These are phyloP conservation scores for Physocephala rufipes DNA, from an alignment of 2,888 invertebrate genomes.

Conservation along the genomic window DNA sequence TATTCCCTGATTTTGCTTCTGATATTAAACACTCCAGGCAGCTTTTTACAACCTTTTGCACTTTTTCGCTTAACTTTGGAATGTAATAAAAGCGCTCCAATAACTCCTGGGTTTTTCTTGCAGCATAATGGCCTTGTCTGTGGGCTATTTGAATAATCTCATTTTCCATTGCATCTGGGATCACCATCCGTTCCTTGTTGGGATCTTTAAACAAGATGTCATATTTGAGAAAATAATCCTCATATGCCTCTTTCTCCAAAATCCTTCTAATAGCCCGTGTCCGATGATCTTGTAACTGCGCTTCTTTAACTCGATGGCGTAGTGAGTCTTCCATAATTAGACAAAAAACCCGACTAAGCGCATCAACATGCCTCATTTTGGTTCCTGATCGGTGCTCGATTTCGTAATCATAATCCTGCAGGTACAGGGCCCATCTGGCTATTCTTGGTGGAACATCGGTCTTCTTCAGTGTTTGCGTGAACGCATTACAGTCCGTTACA, in stretches of 20 bases:
- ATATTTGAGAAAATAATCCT: constrained; percentile 36
- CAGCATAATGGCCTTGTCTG: constrained; percentile 57
- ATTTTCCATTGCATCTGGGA: constrained; percentile 53
- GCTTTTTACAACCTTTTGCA: constrained; percentile 23
- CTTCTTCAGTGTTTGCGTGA: constrained; percentile 54
- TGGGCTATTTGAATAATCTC: constrained; percentile 58
- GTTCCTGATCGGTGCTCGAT: constrained; percentile 39
- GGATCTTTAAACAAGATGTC: constrained; percentile 40
- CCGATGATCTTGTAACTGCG: constrained; percentile 29
- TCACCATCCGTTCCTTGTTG: constrained; percentile 46
- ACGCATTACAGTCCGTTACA: constrained; percentile 48
- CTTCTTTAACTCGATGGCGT: constrained; percentile 24
- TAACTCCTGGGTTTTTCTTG: constrained; percentile 49
- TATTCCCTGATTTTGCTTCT: constrained; percentile 49
- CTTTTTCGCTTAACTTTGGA: constrained; percentile 26
- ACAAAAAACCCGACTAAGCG: constrained; percentile 32
- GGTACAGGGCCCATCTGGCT: constrained; percentile 33
- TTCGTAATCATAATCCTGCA: constrained; percentile 28
- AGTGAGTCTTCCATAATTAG: constrained; percentile 27
- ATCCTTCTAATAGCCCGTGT: constrained; percentile 33
- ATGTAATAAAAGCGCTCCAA: constrained; percentile 52
- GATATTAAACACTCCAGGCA: constrained; percentile 43
- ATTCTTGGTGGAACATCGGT: constrained; percentile 42
- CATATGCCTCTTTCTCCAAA: constrained; percentile 30
- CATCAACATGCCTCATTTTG: constrained; percentile 38